phyloP scores from a whole-genome alignment of 2,888 invertebrate genomes.

The Cosmopolites sordidus region DNA sequence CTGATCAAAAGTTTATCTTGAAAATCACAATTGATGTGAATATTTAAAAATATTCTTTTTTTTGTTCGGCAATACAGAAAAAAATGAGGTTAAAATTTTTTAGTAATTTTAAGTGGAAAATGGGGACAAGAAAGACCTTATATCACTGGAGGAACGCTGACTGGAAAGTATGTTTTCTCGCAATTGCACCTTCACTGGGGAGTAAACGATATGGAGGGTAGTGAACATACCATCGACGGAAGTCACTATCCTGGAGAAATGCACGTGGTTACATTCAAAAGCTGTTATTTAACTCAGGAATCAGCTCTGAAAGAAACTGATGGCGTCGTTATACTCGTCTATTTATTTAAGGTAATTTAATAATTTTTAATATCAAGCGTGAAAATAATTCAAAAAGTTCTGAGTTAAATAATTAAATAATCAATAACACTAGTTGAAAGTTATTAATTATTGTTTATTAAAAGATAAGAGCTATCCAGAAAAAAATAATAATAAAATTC shows the following conservation, averaged over 20 bases:
- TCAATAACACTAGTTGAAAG: too few species aligned
- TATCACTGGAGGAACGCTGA: conserved; percentile 57
- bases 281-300: conserved; percentile 58
- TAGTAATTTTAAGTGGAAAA: conserved; percentile 60
- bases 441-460: too few species aligned
- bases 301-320: conserved; percentile 58
- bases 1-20: too few species aligned
- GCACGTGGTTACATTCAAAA: conserved; percentile 59
- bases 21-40: too few species aligned
- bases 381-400: too few species aligned
- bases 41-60: too few species aligned
- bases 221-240: conserved; percentile 61
- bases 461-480: too few species aligned
- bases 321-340: conserved; percentile 55
- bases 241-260: conserved; percentile 58
- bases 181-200: conserved; percentile 73
- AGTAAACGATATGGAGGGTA: conserved; percentile 56
- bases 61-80: too few species aligned
- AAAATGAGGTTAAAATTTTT: conserved; percentile 4
- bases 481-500: too few species aligned
- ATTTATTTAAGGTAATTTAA: conserved; percentile 51
- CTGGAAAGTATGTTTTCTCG: conserved; percentile 58
- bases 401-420: too few species aligned
- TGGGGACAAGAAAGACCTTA: conserved; percentile 60
- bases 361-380: too few species aligned